Base-by-base conservation (phyloP, 2,888 invertebrate species). In the Linnaemya tessellans region DNA sequence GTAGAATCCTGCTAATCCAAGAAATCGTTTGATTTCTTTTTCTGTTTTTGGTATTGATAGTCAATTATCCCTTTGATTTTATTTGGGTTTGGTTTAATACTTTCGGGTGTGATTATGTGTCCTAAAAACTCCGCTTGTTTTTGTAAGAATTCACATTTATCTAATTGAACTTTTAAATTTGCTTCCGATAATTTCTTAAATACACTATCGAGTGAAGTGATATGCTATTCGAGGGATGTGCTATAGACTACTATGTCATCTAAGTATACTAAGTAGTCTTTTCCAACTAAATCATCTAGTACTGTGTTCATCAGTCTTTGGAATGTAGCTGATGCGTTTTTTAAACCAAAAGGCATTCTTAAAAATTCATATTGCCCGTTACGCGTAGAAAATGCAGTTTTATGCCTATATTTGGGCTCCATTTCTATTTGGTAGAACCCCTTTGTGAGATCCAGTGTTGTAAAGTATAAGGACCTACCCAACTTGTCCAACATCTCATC, bases 1-100 rank as follows among this genome's bases (percentile, higher is more conserved):
- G 65, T 89, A 89, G 49, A 88, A 89, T 7, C 88, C 88, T 3
- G 87, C 56, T n/a, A 89, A 67, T 49, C 89, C 87, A 18, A 89
- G 67, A 70, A 89, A 90, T 20, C 62, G 64, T 85, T 89, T 89
- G 10, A 89, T 88, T 84, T 89, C 79, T 79, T 89, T 89, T 77
- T 67, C 74, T 9, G 87, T 89, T 81, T 86, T 87, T 10, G 87
- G 89, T 20, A 88, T 67, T 10, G 87, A 38, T 84, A 89, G 30
- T 30, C 30, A 30, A 30, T 30, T 30, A 30, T 30, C 30, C 87
- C 86, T 73, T 88, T 82, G 3, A 88, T 88, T 87, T 91, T 91
- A 11, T 88, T 86, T 0, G 89, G 89, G 64, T 90, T 89, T 82
- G 49, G 49, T 49, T 49, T 88, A 13, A 89, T 87, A 18, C 88